These are phyloP conservation scores for Pseudorhiza aurosa DNA, from an alignment of 30 jellyfish, hydroid and myxozoan genomes.

Conservation along the genomic window DNA sequence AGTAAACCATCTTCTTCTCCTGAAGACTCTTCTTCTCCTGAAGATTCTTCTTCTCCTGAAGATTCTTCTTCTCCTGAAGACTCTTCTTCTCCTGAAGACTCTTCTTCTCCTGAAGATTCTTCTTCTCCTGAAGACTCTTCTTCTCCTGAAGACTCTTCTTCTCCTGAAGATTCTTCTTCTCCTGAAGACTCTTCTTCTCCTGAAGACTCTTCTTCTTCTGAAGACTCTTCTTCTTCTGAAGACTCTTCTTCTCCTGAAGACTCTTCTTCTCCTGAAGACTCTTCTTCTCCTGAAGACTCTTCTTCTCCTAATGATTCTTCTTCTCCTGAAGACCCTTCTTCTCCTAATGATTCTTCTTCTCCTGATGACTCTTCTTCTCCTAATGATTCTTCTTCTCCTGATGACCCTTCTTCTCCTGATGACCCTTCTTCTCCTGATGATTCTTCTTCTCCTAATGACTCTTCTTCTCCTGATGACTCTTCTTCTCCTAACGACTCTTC, in stretches of 20 bases:
- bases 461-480: slow-evolving; percentile 2
- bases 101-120: not conserved
- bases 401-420: not conserved
- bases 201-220: slow-evolving; percentile 1
- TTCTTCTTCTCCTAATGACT: slow-evolving; percentile 3
- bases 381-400: slow-evolving; percentile 9
- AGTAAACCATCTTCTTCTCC: slow-evolving; percentile 1
- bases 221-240: not conserved
- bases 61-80: too few relatives aligned
- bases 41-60: not conserved
- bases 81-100: not conserved
- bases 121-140: slow-evolving; percentile 19
- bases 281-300: not conserved
- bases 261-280: not conserved
- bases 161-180: slow-evolving; percentile 5
- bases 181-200: not conserved
- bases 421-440: slow-evolving; percentile 8
- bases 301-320: slow-evolving; percentile 5
- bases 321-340: slow-evolving; percentile 14
- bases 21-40: not conserved
- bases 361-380: slow-evolving; percentile 1
- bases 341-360: not conserved
- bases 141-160: not conserved
- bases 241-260: slow-evolving; percentile 7
- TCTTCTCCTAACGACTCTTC: slow-evolving; percentile 16